These are phyloP conservation scores for Mythimna albipuncta DNA, from an alignment of 2,888 invertebrate species.

Conservation along the genomic window DNA sequence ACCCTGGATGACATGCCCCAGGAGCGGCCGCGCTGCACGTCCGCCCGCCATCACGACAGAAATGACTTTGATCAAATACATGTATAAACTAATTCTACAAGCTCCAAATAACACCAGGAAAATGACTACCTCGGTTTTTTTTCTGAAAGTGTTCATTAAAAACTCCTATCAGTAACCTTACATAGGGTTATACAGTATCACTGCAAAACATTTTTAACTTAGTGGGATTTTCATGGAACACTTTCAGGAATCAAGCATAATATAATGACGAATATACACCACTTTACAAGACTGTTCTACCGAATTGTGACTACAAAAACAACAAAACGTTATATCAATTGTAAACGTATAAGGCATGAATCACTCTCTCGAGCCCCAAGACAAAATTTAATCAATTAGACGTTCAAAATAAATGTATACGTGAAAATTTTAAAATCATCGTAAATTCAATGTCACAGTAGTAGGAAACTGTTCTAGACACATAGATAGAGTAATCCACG, in stretches of 20 bases:
- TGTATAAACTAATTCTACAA: conserved; percentile 79
- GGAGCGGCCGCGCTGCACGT: conserved; percentile 81
- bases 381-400: conserved; percentile 50
- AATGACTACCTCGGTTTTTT: conserved; percentile 20
- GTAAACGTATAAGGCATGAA: conserved; percentile 18
- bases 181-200: background rate
- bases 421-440: conserved; percentile 65
- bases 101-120: background rate
- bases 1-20: conserved; percentile 80
- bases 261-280: conserved; percentile 32
- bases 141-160: conserved; percentile 28
- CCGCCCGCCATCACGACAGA: conserved; percentile 76
- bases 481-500: conserved; percentile 61
- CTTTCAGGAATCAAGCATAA: conserved; percentile 13
- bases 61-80: conserved; percentile 91
- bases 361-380: conserved; percentile 17
- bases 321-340: conserved; percentile 34
- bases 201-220: background rate
- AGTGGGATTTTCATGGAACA: conserved; percentile 8
- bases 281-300: conserved; percentile 43
- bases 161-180: background rate
- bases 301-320: conserved; percentile 34
- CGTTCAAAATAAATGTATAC: conserved; percentile 78
- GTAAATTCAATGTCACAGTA: conserved; percentile 57
- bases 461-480: conserved; percentile 51